Conservation (phyloP, 1,140 invertebrate genomes). For the Marisa cornuarietis region DNA sequence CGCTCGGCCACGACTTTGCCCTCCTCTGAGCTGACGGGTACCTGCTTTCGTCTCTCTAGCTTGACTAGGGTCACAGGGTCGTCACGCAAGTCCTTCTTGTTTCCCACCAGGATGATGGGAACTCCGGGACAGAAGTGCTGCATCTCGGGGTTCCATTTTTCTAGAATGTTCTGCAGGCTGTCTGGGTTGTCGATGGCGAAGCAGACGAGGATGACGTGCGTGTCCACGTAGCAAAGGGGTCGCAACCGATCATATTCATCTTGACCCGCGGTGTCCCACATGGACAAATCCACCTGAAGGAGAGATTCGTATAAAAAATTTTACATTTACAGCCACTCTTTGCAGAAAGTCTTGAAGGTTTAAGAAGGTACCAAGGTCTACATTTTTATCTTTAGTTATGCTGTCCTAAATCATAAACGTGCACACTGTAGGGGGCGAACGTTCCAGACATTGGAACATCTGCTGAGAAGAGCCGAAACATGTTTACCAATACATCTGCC, state of each 20-base stretch:
- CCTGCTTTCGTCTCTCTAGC: slow-evolving; percentile 98
- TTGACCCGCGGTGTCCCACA: slow-evolving; percentile 78
- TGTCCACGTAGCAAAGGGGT: slow-evolving; percentile 96
- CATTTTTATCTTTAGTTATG: too few relatives aligned
- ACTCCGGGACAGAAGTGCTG: slow-evolving; percentile 66
- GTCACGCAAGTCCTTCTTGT: slow-evolving; percentile 80
- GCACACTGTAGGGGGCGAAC: too few relatives aligned
- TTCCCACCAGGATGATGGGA: slow-evolving; percentile 67
- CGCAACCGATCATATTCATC: slow-evolving; percentile 96
- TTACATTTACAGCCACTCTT: too few relatives aligned
- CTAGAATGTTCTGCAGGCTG: slow-evolving; percentile 60
- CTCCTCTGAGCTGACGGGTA: slow-evolving; percentile 97
- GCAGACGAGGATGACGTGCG: slow-evolving; percentile 74
- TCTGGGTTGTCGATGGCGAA: slow-evolving; percentile 61
- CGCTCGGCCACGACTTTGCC: slow-evolving; percentile 97
- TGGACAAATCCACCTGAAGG: slow-evolving; percentile 83
- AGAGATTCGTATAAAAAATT: not conserved
- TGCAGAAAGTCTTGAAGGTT: too few relatives aligned
- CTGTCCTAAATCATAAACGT: too few relatives aligned
- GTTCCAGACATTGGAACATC: too few relatives aligned
- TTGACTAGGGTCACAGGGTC: slow-evolving; percentile 96
- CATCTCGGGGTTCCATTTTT: slow-evolving; percentile 63
- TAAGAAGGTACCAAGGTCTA: too few relatives aligned
- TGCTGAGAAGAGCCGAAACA: too few relatives aligned
- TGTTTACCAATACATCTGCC: too few relatives aligned